Evolutionary conservation across 1,140 invertebrate genomes (phyloP).

Genomic region (Coptotermes formosanus): DNA sequence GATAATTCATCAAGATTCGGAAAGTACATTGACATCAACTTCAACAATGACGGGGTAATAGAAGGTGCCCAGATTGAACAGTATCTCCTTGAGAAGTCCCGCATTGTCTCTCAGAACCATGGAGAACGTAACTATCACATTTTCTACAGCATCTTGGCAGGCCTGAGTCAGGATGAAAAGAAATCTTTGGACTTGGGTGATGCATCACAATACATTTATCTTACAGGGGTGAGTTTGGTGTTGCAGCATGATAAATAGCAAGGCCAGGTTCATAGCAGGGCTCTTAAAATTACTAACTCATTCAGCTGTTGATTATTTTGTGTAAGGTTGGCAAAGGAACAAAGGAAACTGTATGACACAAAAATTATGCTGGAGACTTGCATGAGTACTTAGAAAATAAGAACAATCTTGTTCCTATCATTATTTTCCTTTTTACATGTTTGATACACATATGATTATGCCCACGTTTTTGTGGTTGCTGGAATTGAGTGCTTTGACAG

Average conservation of each 20-base stretch:
- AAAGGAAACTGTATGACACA: neutral
- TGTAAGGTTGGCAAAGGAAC: no score
- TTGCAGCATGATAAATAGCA: no score
- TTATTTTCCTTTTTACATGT: no score
- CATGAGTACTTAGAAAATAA: neutral
- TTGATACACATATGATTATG: no score
- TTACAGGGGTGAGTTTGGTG: conserved; percentile 65
- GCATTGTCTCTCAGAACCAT: conserved; percentile 83
- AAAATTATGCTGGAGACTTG: neutral
- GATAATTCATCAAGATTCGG: conserved; percentile 96
- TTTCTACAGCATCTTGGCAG: conserved; percentile 90
- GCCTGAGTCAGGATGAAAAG: conserved; percentile 76
- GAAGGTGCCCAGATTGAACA: conserved; percentile 94
- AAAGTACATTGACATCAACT: conserved; percentile 95
- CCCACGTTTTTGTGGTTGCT: no score
- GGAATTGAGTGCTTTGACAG: no score
- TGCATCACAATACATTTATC: conserved; percentile 74
- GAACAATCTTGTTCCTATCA: no score
- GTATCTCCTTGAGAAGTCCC: conserved; percentile 92
- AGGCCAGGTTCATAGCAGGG: no score
- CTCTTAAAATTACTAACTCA: no score
- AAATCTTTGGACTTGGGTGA: conserved; percentile 72
- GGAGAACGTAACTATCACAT: conserved; percentile 96
- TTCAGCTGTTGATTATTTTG: no score
- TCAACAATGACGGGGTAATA: conserved; percentile 81